Conservation (phyloP, 2,797 vertebrate species). For the Parotocinclus haroldoi region DNA sequence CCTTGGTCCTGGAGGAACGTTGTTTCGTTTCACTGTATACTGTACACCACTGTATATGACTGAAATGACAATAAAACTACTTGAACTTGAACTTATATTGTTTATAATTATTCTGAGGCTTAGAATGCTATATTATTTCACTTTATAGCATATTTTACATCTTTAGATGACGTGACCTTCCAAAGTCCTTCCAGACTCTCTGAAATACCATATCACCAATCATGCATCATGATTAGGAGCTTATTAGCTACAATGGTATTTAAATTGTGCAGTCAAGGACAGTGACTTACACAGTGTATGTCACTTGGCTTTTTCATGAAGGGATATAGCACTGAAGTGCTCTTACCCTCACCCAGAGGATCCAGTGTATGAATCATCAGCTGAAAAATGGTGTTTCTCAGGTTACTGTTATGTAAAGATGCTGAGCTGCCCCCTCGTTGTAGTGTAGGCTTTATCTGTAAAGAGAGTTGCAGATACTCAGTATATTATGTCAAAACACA, state of each 20-base stretch:
- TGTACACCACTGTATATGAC: no score
- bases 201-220: no score
- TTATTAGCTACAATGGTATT: background rate
- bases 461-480: conserved; percentile 34
- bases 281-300: conserved; percentile 15
- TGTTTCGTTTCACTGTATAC: no score
- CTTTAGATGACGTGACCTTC: background rate
- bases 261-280: conserved; percentile 5
- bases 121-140: no score
- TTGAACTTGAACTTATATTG: no score
- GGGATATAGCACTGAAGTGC: conserved; percentile 35
- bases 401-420: conserved; percentile 92
- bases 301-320: conserved; percentile 32
- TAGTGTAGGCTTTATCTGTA: conserved; percentile 77
- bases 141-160: background rate
- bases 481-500: no score
- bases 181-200: no score
- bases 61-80: no score
- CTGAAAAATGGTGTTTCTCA: conserved; percentile 89
- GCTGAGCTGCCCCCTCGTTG: conserved; percentile 86
- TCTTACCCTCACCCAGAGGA: conserved; percentile 87
- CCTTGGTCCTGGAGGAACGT: no score
- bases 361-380: conserved; percentile 95
- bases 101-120: no score
- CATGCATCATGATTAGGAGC: no score